These are phyloP conservation scores for Lumbricus terrestris DNA, from an alignment of 2,888 invertebrate genomes.

Conservation along the genomic window DNA sequence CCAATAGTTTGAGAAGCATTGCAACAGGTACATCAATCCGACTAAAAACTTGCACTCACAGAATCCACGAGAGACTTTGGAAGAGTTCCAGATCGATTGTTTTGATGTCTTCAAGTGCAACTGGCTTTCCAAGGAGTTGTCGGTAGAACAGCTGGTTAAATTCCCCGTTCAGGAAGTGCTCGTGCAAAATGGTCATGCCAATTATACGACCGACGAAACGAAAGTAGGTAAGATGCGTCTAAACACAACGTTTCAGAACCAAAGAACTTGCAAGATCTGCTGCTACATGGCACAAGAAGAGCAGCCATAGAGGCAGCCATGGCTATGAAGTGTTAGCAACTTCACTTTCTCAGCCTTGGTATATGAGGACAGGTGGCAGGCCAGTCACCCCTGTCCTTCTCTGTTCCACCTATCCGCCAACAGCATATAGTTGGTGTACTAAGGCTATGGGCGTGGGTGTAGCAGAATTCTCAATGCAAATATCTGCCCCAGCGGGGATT, in stretches of 20 bases:
- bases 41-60: not conserved
- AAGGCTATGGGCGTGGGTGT: too few relatives aligned
- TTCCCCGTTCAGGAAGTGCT: not conserved
- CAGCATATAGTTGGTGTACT: too few relatives aligned
- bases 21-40: too few relatives aligned
- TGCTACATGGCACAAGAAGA: not conserved
- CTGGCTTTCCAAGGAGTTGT: not conserved
- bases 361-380: too few relatives aligned
- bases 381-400: too few relatives aligned
- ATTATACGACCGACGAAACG: not conserved
- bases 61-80: not conserved
- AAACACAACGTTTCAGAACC: not conserved
- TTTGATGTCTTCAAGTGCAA: not conserved
- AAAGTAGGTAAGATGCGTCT: not conserved
- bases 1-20: too few relatives aligned
- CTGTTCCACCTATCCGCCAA: too few relatives aligned
- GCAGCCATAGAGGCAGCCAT: too few relatives aligned
- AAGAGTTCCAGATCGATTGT: not conserved
- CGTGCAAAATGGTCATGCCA: not conserved
- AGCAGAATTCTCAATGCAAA: too few relatives aligned
- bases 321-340: too few relatives aligned
- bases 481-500: too few relatives aligned
- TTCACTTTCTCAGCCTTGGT: too few relatives aligned
- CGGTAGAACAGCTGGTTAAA: not conserved
- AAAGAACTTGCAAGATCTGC: not conserved